Evolutionary conservation across 53 echinoderm and acorn worm genomes (phyloP).

Genomic region (Apostichopus leukothele): DNA sequence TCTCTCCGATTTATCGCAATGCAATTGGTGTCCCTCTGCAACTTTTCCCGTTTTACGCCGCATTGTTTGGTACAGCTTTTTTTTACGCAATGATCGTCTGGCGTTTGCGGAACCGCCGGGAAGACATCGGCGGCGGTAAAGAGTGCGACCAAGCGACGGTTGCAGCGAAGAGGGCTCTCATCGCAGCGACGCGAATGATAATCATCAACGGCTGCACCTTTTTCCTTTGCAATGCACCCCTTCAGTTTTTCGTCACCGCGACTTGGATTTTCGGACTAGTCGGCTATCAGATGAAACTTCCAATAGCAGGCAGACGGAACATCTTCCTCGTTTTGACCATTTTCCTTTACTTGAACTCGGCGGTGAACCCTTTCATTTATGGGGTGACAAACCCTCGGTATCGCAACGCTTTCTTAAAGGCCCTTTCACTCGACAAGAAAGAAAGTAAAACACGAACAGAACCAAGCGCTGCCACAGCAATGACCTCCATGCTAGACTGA

Average conservation of each 20-base stretch:
- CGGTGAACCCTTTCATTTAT: slow-evolving; percentile 65
- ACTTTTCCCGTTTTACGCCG: slow-evolving; percentile 18
- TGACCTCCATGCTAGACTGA: not conserved
- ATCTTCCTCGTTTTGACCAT: slow-evolving; percentile 26
- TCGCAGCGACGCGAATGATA: slow-evolving; percentile 6
- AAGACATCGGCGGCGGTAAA: not conserved
- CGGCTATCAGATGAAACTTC: slow-evolving; percentile 34
- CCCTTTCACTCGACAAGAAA: not conserved
- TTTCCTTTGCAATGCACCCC: slow-evolving; percentile 17
- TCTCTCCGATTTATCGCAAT: not conserved
- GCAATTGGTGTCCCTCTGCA: not conserved
- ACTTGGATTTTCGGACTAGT: slow-evolving; percentile 30
- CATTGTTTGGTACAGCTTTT: slow-evolving; percentile 3
- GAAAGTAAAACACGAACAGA: not conserved
- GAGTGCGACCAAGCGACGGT: not conserved
- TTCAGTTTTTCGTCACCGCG: slow-evolving; percentile 11
- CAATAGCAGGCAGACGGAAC: not conserved
- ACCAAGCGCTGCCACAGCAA: not conserved
- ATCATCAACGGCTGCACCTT: slow-evolving; percentile 32
- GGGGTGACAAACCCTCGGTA: slow-evolving; percentile 51
- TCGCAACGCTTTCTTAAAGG: slow-evolving; percentile 16
- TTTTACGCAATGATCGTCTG: slow-evolving; percentile 15
- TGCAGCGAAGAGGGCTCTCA: not conserved
- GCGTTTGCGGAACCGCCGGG: not conserved
- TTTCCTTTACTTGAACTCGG: slow-evolving; percentile 61